Evolutionary conservation across 2,888 invertebrate genomes (phyloP).

Genomic region (Rosalia funebris): DNA sequence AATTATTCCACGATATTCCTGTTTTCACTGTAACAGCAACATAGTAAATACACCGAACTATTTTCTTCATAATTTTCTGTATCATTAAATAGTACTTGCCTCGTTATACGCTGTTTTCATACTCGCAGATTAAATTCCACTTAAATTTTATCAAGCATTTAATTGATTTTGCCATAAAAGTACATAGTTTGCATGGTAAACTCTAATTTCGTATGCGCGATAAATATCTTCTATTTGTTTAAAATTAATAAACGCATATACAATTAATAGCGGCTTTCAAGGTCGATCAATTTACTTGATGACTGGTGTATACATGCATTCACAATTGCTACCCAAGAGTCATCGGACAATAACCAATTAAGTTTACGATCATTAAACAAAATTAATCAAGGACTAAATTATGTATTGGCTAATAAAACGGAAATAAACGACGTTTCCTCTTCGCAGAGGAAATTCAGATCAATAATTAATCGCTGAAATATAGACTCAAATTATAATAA

Average conservation of each 20-base stretch:
- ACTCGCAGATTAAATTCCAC: neutral
- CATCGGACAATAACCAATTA: slow-evolving; percentile 31
- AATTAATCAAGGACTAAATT: slow-evolving; percentile 34
- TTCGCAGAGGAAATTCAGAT: neutral
- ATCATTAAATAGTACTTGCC: neutral
- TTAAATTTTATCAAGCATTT: slow-evolving; percentile 1
- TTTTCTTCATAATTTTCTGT: neutral
- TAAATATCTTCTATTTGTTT: slow-evolving; percentile 25
- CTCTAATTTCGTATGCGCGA: slow-evolving; percentile 8
- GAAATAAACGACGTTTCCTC: slow-evolving; percentile 34
- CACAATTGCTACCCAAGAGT: slow-evolving; percentile 2
- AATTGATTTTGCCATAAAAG: slow-evolving; percentile 21
- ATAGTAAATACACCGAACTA: too few species aligned
- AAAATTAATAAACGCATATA: slow-evolving; percentile 16
- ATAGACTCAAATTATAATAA: neutral
- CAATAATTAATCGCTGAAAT: neutral
- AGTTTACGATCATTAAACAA: slow-evolving; percentile 29
- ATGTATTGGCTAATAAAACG: slow-evolving; percentile 28
- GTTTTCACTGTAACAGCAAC: too few species aligned
- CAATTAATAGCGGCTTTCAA: slow-evolving; percentile 17
- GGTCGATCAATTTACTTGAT: slow-evolving; percentile 14
- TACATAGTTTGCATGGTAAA: slow-evolving; percentile 14
- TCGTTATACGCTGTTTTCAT: neutral
- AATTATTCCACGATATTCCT: too few species aligned
- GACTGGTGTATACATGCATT: slow-evolving; percentile 3